These are phyloP conservation scores for Pseudolaguvia tuberculata DNA, from an alignment of 2,113 vertebrate genomes.

Conservation along the genomic window DNA sequence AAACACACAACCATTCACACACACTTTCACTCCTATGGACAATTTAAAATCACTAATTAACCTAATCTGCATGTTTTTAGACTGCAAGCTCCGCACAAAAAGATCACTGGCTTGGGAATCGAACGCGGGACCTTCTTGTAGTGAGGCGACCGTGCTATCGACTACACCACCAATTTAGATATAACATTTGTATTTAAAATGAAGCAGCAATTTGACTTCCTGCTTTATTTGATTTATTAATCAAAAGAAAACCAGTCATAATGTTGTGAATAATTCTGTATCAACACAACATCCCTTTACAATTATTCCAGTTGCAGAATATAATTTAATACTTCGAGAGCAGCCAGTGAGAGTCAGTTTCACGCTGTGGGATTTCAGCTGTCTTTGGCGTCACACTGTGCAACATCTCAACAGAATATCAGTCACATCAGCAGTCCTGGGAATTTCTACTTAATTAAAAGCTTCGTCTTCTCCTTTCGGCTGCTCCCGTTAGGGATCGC, in stretches of 20 bases:
- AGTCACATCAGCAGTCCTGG: neutral
- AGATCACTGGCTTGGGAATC: too few relatives aligned
- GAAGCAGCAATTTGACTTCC: slow-evolving; percentile 21
- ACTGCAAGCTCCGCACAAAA: too few relatives aligned
- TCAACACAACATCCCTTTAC: neutral
- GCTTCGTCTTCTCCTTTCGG: too few relatives aligned
- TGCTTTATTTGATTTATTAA: neutral
- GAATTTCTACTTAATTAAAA: too few relatives aligned
- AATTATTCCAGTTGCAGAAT: neutral
- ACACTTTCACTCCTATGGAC: too few relatives aligned
- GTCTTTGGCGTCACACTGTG: neutral
- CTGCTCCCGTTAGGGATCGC: too few relatives aligned
- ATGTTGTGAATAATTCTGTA: neutral
- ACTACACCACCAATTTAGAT: too few relatives aligned
- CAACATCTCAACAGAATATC: neutral
- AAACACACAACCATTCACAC: too few relatives aligned
- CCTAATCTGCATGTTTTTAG: too few relatives aligned
- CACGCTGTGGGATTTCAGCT: neutral
- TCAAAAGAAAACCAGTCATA: neutral
- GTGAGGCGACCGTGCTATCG: too few relatives aligned
- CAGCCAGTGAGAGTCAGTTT: neutral
- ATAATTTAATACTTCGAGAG: neutral
- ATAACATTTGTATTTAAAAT: neutral
- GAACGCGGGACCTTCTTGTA: too few relatives aligned
- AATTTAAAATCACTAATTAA: too few relatives aligned